Evolutionary conservation across 1,140 invertebrate species (phyloP).

Genomic region (Campoletis sonorensis): DNA sequence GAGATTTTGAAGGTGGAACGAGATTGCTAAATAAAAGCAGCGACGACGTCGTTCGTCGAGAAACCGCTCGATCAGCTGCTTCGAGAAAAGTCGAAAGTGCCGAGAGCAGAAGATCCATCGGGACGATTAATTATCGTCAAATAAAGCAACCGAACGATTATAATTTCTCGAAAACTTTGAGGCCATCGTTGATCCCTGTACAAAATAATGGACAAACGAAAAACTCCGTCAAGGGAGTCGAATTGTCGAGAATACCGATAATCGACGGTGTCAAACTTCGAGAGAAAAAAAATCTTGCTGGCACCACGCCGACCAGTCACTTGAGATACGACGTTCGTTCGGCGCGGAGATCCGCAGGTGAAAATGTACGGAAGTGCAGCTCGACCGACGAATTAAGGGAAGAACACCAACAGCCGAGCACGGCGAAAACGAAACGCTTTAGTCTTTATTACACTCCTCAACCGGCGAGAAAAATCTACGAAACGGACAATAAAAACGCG

Average conservation of each 20-base stretch:
- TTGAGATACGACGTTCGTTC: conserved; percentile 49
- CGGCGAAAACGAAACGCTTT: conserved; percentile 63
- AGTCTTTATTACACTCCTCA: conserved; percentile 71
- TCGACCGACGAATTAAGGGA: conserved; percentile 68
- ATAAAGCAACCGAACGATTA: conserved; percentile 24
- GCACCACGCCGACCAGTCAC: conserved; percentile 16
- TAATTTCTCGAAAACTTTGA: conserved; percentile 20
- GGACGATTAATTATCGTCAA: background rate
- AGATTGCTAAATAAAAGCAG: background rate
- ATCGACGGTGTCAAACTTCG: conserved; percentile 59
- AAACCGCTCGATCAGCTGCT: conserved; percentile 32
- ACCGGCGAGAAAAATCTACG: conserved; percentile 65
- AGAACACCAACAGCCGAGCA: conserved; percentile 57
- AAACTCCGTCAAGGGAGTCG: conserved; percentile 31
- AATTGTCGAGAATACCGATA: conserved; percentile 51
- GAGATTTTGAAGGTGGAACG: conserved; percentile 41
- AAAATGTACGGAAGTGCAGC: conserved; percentile 60
- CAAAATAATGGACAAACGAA: conserved; percentile 45
- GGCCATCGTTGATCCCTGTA: conserved; percentile 49
- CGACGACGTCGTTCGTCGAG: background rate
- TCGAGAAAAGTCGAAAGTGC: background rate
- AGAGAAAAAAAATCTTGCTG: conserved; percentile 56
- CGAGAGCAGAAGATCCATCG: conserved; percentile 24
- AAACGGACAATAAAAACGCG: conserved; percentile 57
- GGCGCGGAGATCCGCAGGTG: background rate